Conservation (phyloP, 1,140 invertebrate species). For the Lucilia cuprina region DNA sequence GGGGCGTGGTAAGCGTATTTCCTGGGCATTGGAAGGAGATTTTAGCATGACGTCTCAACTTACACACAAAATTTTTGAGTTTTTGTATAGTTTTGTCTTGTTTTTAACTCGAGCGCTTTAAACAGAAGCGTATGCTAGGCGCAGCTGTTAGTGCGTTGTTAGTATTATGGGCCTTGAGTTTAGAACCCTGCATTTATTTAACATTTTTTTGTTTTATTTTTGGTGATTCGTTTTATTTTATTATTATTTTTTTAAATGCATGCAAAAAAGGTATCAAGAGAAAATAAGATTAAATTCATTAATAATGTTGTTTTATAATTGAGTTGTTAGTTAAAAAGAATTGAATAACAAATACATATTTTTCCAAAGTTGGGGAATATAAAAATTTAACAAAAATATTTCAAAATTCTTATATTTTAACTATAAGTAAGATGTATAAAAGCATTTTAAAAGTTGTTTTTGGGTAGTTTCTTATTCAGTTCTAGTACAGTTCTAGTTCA, state of each 20-base stretch:
- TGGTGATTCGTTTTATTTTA: too few relatives aligned
- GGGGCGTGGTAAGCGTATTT: conserved; percentile 59
- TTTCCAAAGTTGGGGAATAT: neutral
- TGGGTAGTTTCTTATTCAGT: too few relatives aligned
- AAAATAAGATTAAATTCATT: neutral
- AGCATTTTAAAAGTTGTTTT: too few relatives aligned
- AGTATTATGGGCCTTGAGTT: conserved; percentile 21
- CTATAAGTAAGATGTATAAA: too few relatives aligned
- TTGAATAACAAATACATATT: neutral
- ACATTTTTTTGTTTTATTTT: too few relatives aligned
- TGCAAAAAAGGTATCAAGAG: conserved; percentile 22
- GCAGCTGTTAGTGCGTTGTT: neutral
- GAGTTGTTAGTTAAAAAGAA: neutral
- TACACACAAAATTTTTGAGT: neutral
- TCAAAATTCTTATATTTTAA: too few relatives aligned
- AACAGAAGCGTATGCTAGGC: conserved; percentile 15
- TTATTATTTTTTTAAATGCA: too few relatives aligned
- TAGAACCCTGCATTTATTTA: too few relatives aligned
- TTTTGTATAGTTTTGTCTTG: too few relatives aligned
- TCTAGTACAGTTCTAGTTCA: too few relatives aligned
- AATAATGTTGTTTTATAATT: too few relatives aligned
- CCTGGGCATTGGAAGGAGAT: conserved; percentile 59
- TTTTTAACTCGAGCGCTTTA: neutral
- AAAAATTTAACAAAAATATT: too few relatives aligned
- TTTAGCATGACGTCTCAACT: conserved; percentile 50